Percentiles rank a stretch among this genome's conserved stretches.
phyloP scores from a whole-genome alignment of 2,888 invertebrate species.

The Lamellibrachia columna region DNA sequence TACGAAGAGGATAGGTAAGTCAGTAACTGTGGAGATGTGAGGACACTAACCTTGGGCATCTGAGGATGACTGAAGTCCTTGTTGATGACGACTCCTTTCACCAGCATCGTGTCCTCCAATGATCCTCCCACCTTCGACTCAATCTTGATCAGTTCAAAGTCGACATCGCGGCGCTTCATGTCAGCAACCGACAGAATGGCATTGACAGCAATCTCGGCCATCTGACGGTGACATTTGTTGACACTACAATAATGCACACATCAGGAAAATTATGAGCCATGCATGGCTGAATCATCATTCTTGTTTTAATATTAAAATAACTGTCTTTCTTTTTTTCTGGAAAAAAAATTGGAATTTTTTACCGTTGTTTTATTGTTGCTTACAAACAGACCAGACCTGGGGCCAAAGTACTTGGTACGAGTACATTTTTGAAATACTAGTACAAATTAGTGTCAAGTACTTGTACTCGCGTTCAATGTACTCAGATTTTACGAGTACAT shows the following conservation, averaged over 20 bases:
- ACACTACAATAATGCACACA: slow-evolving; percentile 70
- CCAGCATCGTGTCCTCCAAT: slow-evolving; percentile 95
- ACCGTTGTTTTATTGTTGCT: no score
- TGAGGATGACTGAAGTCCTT: slow-evolving; percentile 99
- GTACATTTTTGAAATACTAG: no score
- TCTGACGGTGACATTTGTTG: slow-evolving; percentile 94
- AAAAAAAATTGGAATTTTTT: no score
- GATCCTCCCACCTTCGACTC: slow-evolving; percentile 97
- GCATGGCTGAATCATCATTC: neutral
- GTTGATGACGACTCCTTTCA: slow-evolving; percentile 96
- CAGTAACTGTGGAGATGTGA: neutral
- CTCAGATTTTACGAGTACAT: no score
- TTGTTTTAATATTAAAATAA: no score
- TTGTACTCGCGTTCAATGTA: no score
- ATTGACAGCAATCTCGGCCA: slow-evolving; percentile 99
- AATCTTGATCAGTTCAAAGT: slow-evolving; percentile 98
- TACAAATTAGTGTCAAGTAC: no score
- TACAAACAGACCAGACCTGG: no score
- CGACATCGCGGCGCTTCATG: slow-evolving; percentile 91
- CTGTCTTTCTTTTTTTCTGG: no score
- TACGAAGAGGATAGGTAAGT: no score
- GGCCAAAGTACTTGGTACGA: no score
- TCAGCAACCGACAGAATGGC: slow-evolving; percentile 97
- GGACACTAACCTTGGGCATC: slow-evolving; percentile 87
- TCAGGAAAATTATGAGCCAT: neutral